These are phyloP conservation scores for Lamprotornis superbus DNA, from an alignment of 2,113 vertebrate genomes.

Conservation along the genomic window DNA sequence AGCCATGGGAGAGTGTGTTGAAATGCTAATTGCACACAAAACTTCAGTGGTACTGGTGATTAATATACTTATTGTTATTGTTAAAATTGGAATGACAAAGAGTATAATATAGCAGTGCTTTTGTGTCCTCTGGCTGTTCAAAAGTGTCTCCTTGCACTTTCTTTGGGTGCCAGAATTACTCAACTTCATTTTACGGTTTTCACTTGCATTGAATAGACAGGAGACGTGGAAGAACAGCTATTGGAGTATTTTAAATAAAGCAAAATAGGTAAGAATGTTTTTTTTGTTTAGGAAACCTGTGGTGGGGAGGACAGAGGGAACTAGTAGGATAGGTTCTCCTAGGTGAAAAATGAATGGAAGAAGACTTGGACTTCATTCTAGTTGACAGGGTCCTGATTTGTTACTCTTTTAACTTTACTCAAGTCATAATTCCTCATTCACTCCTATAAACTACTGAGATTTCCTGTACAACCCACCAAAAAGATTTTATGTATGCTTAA, in stretches of 20 bases:
- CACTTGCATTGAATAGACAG: constrained; percentile 70
- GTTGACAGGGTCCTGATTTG: background rate
- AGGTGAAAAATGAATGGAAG: background rate
- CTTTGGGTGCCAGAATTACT: constrained; percentile 73
- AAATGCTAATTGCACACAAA: constrained; percentile 68
- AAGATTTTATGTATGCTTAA: background rate
- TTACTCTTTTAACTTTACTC: background rate
- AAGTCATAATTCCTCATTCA: background rate
- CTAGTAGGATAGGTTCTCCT: background rate
- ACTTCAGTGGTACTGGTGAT: constrained; percentile 59
- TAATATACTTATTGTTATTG: constrained; percentile 69
- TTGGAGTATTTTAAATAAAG: constrained; percentile 34
- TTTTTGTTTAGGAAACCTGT: background rate
- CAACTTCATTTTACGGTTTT: constrained; percentile 70
- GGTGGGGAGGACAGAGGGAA: background rate
- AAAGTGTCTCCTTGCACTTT: constrained; percentile 64
- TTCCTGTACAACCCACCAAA: background rate
- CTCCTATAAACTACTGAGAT: background rate
- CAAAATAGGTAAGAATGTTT: constrained; percentile 33
- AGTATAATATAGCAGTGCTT: constrained; percentile 52
- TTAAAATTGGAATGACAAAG: constrained; percentile 75
- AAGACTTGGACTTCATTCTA: background rate
- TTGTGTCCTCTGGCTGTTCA: constrained; percentile 71
- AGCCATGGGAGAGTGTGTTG: constrained; percentile 28
- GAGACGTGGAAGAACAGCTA: constrained; percentile 59